Conservation (phyloP, 1,140 invertebrate genomes). For the Drosophila sp. region DNA sequence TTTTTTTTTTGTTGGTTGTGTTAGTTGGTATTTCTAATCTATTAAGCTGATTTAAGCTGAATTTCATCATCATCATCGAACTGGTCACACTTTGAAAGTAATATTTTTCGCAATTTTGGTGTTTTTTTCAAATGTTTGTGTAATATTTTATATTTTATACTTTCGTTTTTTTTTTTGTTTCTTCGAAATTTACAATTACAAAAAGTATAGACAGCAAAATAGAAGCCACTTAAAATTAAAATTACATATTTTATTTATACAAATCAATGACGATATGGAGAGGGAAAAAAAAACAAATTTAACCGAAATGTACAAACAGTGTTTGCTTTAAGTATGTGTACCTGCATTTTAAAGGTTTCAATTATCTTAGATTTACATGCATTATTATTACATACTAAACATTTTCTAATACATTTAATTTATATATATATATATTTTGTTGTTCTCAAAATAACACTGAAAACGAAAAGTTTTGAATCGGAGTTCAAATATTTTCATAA, state of each 20-base stretch:
- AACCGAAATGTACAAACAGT: conserved; percentile 4
- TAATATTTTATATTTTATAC: conserved; percentile 30
- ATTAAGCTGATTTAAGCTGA: conserved; percentile 48
- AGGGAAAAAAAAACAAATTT: neutral
- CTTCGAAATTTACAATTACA: neutral
- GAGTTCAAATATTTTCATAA: conserved; percentile 9
- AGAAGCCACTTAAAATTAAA: conserved; percentile 18
- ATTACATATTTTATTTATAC: conserved; percentile 28
- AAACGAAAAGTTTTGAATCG: no score
- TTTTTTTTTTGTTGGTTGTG: neutral
- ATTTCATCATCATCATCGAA: neutral
- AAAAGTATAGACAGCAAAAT: conserved; percentile 23
- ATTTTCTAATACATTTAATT: conserved; percentile 80
- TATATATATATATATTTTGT: conserved; percentile 31
- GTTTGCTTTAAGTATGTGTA: conserved; percentile 14
- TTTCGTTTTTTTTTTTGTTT: neutral
- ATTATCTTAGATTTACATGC: conserved; percentile 71
- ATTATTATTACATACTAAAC: conserved; percentile 61
- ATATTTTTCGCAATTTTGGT: conserved; percentile 11
- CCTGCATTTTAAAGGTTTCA: conserved; percentile 12
- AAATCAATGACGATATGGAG: neutral
- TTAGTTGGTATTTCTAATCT: conserved; percentile 15
- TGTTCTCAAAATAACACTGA: neutral
- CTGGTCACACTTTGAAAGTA: conserved; percentile 24
- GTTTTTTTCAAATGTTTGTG: conserved; percentile 23